Base-by-base conservation (phyloP, 2,888 invertebrate genomes). In the Caenorhabditis sulstoni region DNA sequence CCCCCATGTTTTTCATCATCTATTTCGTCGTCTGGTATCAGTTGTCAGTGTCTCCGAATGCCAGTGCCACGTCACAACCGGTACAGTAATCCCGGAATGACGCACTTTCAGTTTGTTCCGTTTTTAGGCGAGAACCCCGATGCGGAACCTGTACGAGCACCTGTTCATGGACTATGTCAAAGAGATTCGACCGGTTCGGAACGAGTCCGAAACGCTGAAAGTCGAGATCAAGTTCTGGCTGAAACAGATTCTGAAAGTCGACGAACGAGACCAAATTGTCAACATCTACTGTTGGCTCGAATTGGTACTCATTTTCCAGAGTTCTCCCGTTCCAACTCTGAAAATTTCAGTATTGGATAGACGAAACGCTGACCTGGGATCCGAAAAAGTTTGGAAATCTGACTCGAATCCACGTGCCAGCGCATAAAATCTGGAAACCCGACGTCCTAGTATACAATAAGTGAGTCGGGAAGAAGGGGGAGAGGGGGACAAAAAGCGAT, bases 371-470 rank as follows among this genome's bases (percentile, higher is more conserved):
- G 4, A 74, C 55, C 14, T 89, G 89, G 89, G 83, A 89, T 57
- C 89, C 89, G 20, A 57, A 62, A 4, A 81, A 86, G 12, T 89
- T 81, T 73, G 87, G 85, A 8, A 89, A 89, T 49, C 70, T 89
- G 47, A 84, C 85, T 16, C 47, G 79, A 50, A 84, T 89, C 16
- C 88, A 89, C 53, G 86, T 90, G 52, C 89, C 89, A 8, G 82
- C 89, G 0, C 66, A 83, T 12, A 86, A 86, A 71, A 82, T 89
- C 16, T 89, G 89, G 89, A 86, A 85, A 50, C 89, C 89, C 3
- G 89, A 89, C 58, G 86, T 89, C 12, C 55, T 89, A 12, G 88
- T 89, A 14, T 89, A 89, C 68, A 89, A 88, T 66, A 87, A 87
- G 85, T 87, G 16, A 49, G 76, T 66, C 8, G 16, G 1, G 14